These are phyloP conservation scores for Merluccius polli DNA, from an alignment of 2,797 vertebrate species.

Conservation along the genomic window DNA sequence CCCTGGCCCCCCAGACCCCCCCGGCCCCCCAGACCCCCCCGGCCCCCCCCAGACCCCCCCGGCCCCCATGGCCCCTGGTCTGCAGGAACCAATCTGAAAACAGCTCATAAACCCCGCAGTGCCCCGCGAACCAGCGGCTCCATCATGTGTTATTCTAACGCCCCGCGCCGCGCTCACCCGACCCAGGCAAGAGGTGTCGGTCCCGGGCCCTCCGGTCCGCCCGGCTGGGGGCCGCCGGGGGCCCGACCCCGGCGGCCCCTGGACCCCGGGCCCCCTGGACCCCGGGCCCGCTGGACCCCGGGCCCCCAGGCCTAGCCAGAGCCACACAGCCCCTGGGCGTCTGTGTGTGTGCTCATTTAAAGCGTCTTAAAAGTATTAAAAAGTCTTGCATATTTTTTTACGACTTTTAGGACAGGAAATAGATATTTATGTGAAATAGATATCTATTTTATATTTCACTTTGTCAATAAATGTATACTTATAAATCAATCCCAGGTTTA, in stretches of 20 bases:
- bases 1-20: constrained; percentile 64
- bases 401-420: no score
- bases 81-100: constrained; percentile 96
- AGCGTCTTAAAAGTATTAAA: no score
- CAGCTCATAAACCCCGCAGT: constrained; percentile 90
- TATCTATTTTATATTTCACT: no score
- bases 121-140: constrained; percentile 90
- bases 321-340: no score
- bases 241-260: no score
- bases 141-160: constrained; percentile 95
- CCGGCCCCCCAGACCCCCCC: constrained; percentile 74
- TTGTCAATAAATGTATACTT: no score
- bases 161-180: constrained; percentile 77
- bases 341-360: neutral
- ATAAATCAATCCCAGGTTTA: no score
- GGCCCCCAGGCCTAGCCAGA: neutral
- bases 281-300: neutral
- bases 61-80: constrained; percentile 60
- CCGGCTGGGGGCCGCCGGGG: constrained; percentile 31
- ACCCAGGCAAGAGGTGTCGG: constrained; percentile 87
- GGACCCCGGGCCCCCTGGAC: neutral
- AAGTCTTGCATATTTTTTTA: no score
- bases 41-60: constrained; percentile 61
- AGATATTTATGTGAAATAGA: no score
- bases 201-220: constrained; percentile 74